A percentile compares a stretch with the other conserved stretches of the same genome.
Evolutionary conservation across 2,888 invertebrate species (phyloP).

Genomic region (Drosophila leonis): DNA sequence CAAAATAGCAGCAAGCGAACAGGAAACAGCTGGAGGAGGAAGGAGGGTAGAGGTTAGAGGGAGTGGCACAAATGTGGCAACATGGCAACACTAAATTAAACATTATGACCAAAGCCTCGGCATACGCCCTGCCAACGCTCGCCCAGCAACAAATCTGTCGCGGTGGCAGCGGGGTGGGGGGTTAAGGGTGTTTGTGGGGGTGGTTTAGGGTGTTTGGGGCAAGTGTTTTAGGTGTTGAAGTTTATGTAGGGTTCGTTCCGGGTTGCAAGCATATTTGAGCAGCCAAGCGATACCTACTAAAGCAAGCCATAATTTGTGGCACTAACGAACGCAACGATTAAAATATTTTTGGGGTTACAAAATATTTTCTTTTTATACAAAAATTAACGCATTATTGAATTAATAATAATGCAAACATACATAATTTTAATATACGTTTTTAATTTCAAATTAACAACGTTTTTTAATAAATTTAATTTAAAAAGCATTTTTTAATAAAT

Average conservation of each 20-base stretch:
- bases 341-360: neutral
- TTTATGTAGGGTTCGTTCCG: slow-evolving; percentile 48
- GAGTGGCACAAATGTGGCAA: slow-evolving; percentile 52
- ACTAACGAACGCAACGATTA: neutral
- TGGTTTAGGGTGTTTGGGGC: too few species aligned
- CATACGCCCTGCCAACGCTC: neutral
- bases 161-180: neutral
- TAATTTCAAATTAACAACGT: too few species aligned
- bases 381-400: neutral
- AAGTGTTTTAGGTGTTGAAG: slow-evolving; percentile 54
- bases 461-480: neutral
- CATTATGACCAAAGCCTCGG: slow-evolving; percentile 62
- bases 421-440: too few species aligned
- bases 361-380: neutral
- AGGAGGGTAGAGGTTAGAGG: neutral
- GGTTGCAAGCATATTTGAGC: slow-evolving; percentile 42
- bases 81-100: slow-evolving; percentile 79
- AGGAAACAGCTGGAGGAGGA: slow-evolving; percentile 1
- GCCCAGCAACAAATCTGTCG: slow-evolving; percentile 54
- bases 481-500: neutral
- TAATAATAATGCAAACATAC: neutral
- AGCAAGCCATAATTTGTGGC: neutral
- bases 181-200: neutral
- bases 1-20: slow-evolving; percentile 17
- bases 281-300: slow-evolving; percentile 20